These are phyloP conservation scores for Anniella stebbinsi DNA, from an alignment of 2,797 vertebrate genomes.

Conservation along the genomic window DNA sequence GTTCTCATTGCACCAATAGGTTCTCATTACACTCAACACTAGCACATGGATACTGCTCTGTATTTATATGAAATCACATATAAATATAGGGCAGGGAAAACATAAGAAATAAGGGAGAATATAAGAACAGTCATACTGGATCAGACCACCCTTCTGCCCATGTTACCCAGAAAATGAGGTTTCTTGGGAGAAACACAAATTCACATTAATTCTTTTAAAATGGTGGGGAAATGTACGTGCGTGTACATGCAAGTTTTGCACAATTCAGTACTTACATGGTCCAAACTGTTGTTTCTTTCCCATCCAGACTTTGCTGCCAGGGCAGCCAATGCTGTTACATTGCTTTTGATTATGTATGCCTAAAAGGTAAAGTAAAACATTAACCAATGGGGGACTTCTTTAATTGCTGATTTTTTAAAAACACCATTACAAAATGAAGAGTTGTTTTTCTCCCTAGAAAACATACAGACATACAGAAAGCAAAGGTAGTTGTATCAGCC, in stretches of 20 bases:
- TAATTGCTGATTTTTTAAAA: too few species aligned
- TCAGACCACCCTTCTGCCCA: too few species aligned
- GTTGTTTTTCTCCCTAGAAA: too few species aligned
- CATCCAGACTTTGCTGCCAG: constrained; percentile 78
- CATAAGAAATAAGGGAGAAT: too few species aligned
- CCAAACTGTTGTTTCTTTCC: constrained; percentile 72
- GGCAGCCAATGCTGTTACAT: constrained; percentile 74
- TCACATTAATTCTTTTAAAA: background rate
- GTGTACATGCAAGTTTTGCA: background rate
- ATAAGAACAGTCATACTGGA: too few species aligned
- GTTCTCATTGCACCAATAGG: background rate
- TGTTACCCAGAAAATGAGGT: too few species aligned
- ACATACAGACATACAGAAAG: too few species aligned
- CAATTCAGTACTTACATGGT: constrained; percentile 67
- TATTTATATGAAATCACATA: background rate
- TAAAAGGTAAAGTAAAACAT: constrained; percentile 61
- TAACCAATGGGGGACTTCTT: background rate
- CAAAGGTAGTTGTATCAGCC: too few species aligned
- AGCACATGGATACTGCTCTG: too few species aligned
- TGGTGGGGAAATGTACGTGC: background rate
- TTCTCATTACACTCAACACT: too few species aligned
- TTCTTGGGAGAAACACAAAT: background rate
- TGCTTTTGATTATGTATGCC: constrained; percentile 78
- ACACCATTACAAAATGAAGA: too few species aligned
- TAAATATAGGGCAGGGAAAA: too few species aligned